Evolutionary conservation across 53 echinoderm and acorn worm species (phyloP).

Genomic region (Temnopleurus reevesii): DNA sequence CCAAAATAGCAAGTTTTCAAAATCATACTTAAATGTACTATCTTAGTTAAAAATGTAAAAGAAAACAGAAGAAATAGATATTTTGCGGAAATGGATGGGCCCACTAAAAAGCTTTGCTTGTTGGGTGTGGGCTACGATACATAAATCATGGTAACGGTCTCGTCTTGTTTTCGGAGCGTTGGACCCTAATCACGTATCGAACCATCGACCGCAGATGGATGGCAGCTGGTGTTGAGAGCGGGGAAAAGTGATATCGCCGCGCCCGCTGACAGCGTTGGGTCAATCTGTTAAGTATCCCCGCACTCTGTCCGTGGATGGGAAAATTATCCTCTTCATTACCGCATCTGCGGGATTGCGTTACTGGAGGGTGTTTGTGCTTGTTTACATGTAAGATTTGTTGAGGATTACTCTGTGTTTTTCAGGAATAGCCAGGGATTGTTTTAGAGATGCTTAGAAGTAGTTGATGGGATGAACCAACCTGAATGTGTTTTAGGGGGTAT

Average conservation of each 20-base stretch:
- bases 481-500: background rate
- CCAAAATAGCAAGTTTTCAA: too few relatives aligned
- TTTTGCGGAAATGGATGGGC: too few relatives aligned
- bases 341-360: constrained; percentile 37
- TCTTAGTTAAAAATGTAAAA: too few relatives aligned
- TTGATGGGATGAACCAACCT: constrained; percentile 3
- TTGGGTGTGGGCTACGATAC: too few relatives aligned
- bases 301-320: constrained; percentile 8
- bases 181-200: background rate
- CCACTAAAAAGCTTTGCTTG: too few relatives aligned
- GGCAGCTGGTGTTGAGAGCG: background rate
- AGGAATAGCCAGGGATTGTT: background rate
- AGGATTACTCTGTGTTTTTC: background rate
- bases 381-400: background rate
- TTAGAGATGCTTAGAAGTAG: background rate
- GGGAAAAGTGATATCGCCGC: constrained; percentile 9
- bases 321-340: constrained; percentile 36
- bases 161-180: too few relatives aligned
- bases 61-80: too few relatives aligned
- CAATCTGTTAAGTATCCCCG: constrained; percentile 7
- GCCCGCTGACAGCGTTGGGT: background rate
- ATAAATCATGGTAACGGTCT: too few relatives aligned
- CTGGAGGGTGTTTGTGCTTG: constrained; percentile 14
- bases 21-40: too few relatives aligned
- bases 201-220: constrained; percentile 12